Percentiles rank a stretch among this genome's conserved stretches.
Conservation (phyloP, 2,888 invertebrate species). For the Cryptocheilus praepositus region DNA sequence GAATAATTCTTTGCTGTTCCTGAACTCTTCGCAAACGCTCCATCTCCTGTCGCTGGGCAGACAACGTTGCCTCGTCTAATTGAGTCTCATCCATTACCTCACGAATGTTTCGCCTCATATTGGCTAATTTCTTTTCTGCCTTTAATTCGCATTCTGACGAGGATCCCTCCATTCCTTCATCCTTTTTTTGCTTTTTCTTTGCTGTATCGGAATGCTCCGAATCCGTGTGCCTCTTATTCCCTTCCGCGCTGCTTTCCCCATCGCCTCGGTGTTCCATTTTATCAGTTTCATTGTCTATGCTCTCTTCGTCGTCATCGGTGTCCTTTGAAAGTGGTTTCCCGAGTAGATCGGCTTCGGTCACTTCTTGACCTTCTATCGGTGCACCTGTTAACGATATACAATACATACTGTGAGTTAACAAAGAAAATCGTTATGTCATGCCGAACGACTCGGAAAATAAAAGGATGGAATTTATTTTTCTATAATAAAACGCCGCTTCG, state of each 20-base stretch:
- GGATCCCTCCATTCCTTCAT: conserved; percentile 73
- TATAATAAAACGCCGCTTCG: too few relatives aligned
- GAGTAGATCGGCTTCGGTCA: conserved; percentile 69
- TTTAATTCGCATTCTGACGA: conserved; percentile 68
- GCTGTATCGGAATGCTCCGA: conserved; percentile 64
- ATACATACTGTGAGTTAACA: too few relatives aligned
- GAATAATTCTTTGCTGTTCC: conserved; percentile 88
- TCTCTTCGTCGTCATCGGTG: conserved; percentile 64
- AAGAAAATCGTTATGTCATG: too few relatives aligned
- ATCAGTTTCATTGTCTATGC: conserved; percentile 64
- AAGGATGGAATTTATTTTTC: too few relatives aligned
- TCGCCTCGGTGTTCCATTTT: conserved; percentile 62
- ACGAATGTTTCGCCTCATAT: conserved; percentile 90
- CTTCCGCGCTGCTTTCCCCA: conserved; percentile 66
- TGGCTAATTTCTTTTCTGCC: conserved; percentile 74
- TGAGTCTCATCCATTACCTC: conserved; percentile 96
- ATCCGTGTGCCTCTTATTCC: conserved; percentile 72
- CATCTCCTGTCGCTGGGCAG: conserved; percentile 94
- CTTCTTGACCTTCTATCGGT: conserved; percentile 72
- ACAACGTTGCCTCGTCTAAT: conserved; percentile 92
- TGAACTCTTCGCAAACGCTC: conserved; percentile 90
- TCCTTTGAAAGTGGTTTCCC: conserved; percentile 66
- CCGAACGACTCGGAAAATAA: too few relatives aligned
- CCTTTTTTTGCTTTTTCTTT: conserved; percentile 70
- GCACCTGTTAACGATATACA: conserved; percentile 57